Conservation (phyloP, 2,888 invertebrate genomes). For the Scaptomyza caliginosa region DNA sequence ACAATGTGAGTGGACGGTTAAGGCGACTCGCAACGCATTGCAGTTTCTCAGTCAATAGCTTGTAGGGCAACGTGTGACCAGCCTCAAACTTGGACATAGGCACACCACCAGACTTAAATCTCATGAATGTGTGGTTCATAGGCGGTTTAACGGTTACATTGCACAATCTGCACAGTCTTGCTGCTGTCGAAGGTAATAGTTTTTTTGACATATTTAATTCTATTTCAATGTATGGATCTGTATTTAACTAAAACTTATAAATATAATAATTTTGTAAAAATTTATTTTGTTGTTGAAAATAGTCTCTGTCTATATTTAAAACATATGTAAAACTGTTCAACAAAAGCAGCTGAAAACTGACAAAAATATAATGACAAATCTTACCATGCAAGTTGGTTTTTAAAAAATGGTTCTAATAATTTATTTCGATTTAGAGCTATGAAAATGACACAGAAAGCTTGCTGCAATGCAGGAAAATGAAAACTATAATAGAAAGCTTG, state of each 20-base stretch:
- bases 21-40: slow-evolving; percentile 92
- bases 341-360: not conserved
- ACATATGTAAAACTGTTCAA: not conserved
- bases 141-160: slow-evolving; percentile 86
- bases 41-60: slow-evolving; percentile 90
- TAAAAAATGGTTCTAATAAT: not conserved
- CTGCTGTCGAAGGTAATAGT: slow-evolving; percentile 5
- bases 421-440: not conserved
- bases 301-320: not conserved
- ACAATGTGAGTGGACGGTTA: slow-evolving; percentile 95
- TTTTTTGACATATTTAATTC: slow-evolving; percentile 9
- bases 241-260: not conserved
- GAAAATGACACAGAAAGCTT: not conserved
- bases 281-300: not conserved
- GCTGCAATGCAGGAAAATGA: not conserved
- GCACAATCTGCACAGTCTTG: slow-evolving; percentile 63
- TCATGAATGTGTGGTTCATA: slow-evolving; percentile 90
- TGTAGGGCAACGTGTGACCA: slow-evolving; percentile 89
- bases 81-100: slow-evolving; percentile 98
- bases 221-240: not conserved
- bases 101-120: slow-evolving; percentile 90
- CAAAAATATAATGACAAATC: not conserved
- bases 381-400: not conserved
- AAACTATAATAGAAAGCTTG: not conserved
- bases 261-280: slow-evolving; percentile 14